Evolutionary conservation across 2,888 invertebrate species (phyloP), one percentile per base, ranked within the genome.

Genomic region (Thymelicus sylvestris): DNA sequence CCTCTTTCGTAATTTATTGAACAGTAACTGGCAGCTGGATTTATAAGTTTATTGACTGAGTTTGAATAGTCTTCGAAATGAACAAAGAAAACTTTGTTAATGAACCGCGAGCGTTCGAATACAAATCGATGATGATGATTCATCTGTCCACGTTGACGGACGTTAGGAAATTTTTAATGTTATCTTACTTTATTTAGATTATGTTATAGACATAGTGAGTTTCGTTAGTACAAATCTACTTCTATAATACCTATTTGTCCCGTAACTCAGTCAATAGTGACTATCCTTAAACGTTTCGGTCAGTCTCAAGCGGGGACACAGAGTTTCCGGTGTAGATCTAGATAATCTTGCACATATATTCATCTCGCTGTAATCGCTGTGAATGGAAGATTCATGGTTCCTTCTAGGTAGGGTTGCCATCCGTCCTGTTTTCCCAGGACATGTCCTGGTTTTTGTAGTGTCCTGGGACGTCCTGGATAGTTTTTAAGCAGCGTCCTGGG

Each of bases 311-410:
- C 8, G 7, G 3, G 12, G 77, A 71, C 74, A 72, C 31, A 31
- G 31, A 76, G 62, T 74, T 77, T 24, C 5, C 1, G 24, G 78
- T 82, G 82, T 83, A 81, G 79, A 79, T 81, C 87, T 80, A 82
- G 82, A 85, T 86, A 84, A 88, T 88, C 86, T 86, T 82, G 77
- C 79, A 80, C 82, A 82, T 84, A 87, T 85, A 87, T 86, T 84
- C 86, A 80, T 87, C 88, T 86, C 88, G 77, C 84, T 88, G 86
- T 89, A 89, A 89, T 87, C 87, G 87, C 84, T 81, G 83, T 84
- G 85, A 84, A 84, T 82, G 82, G 79, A 83, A 86, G 87, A 89
- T 90, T 87, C 89, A 88, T 86, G 83, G 55, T 24, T 83, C 86
- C 85, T 83, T 87, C 86, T 83, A 88, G 81, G 87, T 83, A 88